Base-by-base conservation (phyloP, 2,113 vertebrate species). In the Mormoops blainvillei region DNA sequence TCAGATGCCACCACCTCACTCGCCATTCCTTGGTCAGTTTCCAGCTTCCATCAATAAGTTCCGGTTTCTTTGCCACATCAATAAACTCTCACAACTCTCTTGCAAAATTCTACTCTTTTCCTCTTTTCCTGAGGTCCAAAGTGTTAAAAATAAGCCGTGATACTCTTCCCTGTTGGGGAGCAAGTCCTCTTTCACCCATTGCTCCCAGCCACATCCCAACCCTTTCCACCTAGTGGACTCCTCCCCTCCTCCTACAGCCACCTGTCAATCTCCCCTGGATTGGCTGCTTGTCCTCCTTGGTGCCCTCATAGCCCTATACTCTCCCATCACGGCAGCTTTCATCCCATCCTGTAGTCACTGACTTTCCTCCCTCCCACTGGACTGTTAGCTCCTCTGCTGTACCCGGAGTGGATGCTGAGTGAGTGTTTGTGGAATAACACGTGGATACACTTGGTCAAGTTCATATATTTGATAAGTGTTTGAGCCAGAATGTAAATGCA, bases 81-180 rank as follows among this genome's bases (percentile, higher is more conserved):
- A 4, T 33, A 19, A 9, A 65, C 73, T 88, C 24, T 56, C 22
- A 71, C 31, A 48, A 50, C 56, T 86, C 19, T 56, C n/a, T 36
- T 67, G 68, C 58, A 58, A 26, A 14, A 5, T 22, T 74, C 16
- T 19, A 33, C 63, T 74, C 12, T 86, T 50, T 11, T 43, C 56
- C 71, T 63, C 18, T 33, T 36, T 70, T 7, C 43, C 38, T 71
- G 26, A 50, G 22, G 41, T 28, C 65, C 7, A 31, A 54, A 61
- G 90, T 8, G n/a, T 65, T 73, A 50, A 73, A 89, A 90, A 54
- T 61, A 78, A 82, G 38, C 67, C 52, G 24, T 6, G 22, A 54
- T 41, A 26, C 16, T 63, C 58, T 78, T 54, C 4, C 4, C 13
- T 31, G 22, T n/a, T 18, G 2, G 13, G 2, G 26, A 31, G 9